phyloP scores from a whole-genome alignment of 2,113 vertebrate species.

The Camarhynchus parvulus region DNA sequence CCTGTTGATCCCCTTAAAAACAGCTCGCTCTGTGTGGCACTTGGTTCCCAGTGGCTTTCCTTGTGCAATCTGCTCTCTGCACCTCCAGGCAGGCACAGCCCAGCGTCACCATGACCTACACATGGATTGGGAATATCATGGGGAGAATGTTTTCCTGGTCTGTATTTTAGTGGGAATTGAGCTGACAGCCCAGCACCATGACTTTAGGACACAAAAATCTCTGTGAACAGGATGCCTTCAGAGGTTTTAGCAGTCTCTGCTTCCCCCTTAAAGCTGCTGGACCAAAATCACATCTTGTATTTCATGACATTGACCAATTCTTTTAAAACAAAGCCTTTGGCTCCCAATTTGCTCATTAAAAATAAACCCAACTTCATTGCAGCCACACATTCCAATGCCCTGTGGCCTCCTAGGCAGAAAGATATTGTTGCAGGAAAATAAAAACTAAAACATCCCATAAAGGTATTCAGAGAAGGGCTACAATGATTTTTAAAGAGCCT shows the following conservation, averaged over 20 bases:
- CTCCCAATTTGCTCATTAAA: background rate
- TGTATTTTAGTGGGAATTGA: background rate
- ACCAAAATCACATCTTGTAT: rapidly evolving
- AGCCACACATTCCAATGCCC: background rate
- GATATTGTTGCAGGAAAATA: background rate
- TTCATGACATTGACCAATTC: rapidly evolving
- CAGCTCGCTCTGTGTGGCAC: background rate
- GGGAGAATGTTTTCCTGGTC: background rate
- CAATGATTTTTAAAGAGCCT: background rate
- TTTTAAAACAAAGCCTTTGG: background rate
- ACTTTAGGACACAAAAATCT: background rate
- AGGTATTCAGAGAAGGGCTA: background rate
- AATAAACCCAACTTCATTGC: background rate
- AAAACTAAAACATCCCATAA: background rate
- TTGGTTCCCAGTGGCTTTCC: background rate
- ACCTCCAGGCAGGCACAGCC: background rate
- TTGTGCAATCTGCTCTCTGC: background rate
- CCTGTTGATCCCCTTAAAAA: background rate
- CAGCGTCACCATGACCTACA: background rate
- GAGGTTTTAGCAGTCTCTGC: background rate
- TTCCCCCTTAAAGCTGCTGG: background rate
- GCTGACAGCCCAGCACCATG: background rate
- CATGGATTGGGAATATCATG: rapidly evolving
- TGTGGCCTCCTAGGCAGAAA: rapidly evolving
- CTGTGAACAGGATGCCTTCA: rapidly evolving